Percentiles rank a stretch among this genome's conserved stretches.
Evolutionary conservation across 2,797 vertebrate genomes (phyloP).

Genomic region (Morelia viridis): DNA sequence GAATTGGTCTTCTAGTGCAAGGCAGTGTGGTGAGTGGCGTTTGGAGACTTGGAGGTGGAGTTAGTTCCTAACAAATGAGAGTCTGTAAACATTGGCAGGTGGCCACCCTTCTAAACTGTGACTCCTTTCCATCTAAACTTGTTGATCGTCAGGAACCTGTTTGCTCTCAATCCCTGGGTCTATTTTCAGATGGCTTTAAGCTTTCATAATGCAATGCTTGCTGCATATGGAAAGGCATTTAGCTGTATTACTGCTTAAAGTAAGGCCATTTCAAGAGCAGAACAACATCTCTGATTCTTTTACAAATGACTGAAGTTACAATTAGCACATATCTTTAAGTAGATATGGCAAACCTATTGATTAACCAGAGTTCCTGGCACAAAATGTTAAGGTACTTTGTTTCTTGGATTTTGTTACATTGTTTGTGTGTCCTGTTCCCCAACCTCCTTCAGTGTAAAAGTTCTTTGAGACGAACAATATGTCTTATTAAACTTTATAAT

Average conservation of each 20-base stretch:
- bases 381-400: neutral
- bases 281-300: neutral
- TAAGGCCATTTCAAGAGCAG: neutral
- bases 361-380: neutral
- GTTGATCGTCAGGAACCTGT: conserved; percentile 19
- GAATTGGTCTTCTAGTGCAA: neutral
- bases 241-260: conserved; percentile 34
- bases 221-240: conserved; percentile 27
- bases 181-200: conserved; percentile 7
- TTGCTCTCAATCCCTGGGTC: conserved; percentile 4
- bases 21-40: neutral
- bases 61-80: neutral
- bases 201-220: conserved; percentile 31
- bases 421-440: neutral
- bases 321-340: conserved; percentile 4
- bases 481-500: neutral
- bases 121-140: conserved; percentile 1
- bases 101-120: conserved; percentile 29
- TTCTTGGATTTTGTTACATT: neutral
- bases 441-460: neutral
- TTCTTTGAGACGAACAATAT: neutral
- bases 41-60: neutral
- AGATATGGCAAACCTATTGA: conserved; percentile 19
- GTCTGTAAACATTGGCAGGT: conserved; percentile 53
- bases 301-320: neutral